These are phyloP conservation scores for Scortum barcoo DNA, from an alignment of 2,113 vertebrate species.

Conservation along the genomic window DNA sequence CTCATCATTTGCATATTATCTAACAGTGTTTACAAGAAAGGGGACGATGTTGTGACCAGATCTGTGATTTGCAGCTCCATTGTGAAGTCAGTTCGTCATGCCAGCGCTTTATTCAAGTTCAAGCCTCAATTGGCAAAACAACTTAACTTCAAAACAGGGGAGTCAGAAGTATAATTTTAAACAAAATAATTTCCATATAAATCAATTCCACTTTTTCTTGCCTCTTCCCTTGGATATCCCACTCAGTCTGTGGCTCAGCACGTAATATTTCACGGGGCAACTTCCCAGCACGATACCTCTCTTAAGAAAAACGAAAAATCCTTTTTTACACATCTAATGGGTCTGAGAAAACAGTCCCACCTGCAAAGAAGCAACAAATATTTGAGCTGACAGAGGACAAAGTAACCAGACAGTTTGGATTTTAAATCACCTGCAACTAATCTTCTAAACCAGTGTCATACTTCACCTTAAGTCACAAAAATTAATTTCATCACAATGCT, in stretches of 20 bases:
- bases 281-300: constrained; percentile 41
- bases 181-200: constrained; percentile 44
- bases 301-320: constrained; percentile 43
- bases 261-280: constrained; percentile 32
- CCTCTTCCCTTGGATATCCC: neutral
- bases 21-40: neutral
- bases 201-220: constrained; percentile 26
- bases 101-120: neutral
- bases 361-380: constrained; percentile 33
- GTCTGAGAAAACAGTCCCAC: constrained; percentile 6
- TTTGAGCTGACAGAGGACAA: constrained; percentile 4
- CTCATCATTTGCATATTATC: constrained; percentile 8
- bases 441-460: neutral
- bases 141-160: constrained; percentile 10
- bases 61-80: neutral
- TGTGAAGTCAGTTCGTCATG: constrained; percentile 19
- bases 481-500: neutral
- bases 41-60: neutral
- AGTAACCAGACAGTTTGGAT: neutral
- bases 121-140: constrained; percentile 18
- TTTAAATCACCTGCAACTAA: neutral
- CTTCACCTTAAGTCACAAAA: neutral
- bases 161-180: constrained; percentile 6
- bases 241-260: constrained; percentile 9
- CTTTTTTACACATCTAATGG: constrained; percentile 25